Conservation (phyloP, 1,140 invertebrate species). For the Calliopsis andreniformis region DNA sequence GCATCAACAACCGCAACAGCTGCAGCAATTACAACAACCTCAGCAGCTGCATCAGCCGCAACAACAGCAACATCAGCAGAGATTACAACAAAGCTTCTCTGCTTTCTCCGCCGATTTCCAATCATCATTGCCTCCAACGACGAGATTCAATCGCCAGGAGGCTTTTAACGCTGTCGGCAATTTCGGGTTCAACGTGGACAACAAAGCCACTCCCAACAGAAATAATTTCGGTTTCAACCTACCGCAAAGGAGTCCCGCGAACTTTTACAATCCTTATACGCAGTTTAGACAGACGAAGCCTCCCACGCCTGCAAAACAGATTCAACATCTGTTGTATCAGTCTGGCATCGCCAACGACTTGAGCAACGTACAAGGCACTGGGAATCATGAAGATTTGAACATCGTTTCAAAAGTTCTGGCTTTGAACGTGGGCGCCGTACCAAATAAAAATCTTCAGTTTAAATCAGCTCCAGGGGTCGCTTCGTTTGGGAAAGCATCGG, state of each 20-base stretch:
- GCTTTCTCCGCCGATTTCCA: conserved; percentile 78
- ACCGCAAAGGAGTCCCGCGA: conserved; percentile 40
- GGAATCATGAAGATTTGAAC: conserved; percentile 87
- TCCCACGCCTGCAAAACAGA: conserved; percentile 82
- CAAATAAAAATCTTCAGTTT: conserved; percentile 59
- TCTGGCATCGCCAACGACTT: conserved; percentile 82
- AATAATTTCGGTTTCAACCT: conserved; percentile 65
- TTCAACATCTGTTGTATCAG: conserved; percentile 85
- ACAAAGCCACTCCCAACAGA: conserved; percentile 58
- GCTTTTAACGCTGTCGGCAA: conserved; percentile 80
- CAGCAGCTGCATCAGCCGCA: conserved; percentile 76
- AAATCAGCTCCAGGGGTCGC: conserved; percentile 38
- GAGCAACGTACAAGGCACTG: conserved; percentile 67
- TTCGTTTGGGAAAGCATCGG: conserved; percentile 33
- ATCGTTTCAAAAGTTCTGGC: conserved; percentile 90
- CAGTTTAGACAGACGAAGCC: conserved; percentile 64
- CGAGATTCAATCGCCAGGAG: conserved; percentile 82
- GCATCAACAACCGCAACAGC: conserved; percentile 75
- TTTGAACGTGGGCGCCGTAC: conserved; percentile 85
- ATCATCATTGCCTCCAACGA: conserved; percentile 75
- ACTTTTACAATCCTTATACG: conserved; percentile 66
- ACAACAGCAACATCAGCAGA: conserved; percentile 76
- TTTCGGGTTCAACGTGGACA: conserved; percentile 82
- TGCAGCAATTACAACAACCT: conserved; percentile 77
- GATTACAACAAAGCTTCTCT: conserved; percentile 80